phyloP scores from a whole-genome alignment of 2,888 invertebrate species.

The Keiferia lycopersicella region DNA sequence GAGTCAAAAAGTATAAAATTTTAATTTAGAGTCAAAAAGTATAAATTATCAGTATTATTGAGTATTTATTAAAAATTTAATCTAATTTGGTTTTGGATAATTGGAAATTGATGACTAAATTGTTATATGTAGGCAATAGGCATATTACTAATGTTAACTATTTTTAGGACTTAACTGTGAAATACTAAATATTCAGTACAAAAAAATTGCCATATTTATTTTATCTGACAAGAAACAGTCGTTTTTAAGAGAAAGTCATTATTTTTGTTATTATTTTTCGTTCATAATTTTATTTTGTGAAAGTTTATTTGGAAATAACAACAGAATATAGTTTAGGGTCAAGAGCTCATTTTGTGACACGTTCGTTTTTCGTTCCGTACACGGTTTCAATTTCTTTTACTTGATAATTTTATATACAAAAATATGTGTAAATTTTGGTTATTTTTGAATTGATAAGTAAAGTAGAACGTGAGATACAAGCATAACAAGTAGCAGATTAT shows the following conservation, averaged over 20 bases:
- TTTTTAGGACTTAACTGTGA: conserved; percentile 5
- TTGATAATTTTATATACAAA: too few species aligned
- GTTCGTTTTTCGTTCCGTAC: too few species aligned
- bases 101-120: background rate
- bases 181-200: background rate
- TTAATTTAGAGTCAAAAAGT: conserved; percentile 13
- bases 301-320: background rate
- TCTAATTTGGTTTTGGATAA: background rate
- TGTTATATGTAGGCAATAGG: background rate
- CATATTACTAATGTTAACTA: conserved; percentile 12
- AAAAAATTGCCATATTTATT: conserved; percentile 17
- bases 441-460: too few species aligned
- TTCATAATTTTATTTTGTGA: conserved; percentile 8
- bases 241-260: conserved; percentile 4
- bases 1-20: background rate
- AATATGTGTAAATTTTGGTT: too few species aligned
- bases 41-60: conserved; percentile 29
- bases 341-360: too few species aligned
- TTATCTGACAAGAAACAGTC: too few species aligned
- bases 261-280: conserved; percentile 21
- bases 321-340: background rate
- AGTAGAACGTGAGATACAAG: too few species aligned
- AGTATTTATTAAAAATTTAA: conserved; percentile 20
- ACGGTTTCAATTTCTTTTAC: too few species aligned
- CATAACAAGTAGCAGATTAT: too few species aligned